Evolutionary conservation across 2,113 vertebrate species (phyloP).

Genomic region (Ameiurus melas): DNA sequence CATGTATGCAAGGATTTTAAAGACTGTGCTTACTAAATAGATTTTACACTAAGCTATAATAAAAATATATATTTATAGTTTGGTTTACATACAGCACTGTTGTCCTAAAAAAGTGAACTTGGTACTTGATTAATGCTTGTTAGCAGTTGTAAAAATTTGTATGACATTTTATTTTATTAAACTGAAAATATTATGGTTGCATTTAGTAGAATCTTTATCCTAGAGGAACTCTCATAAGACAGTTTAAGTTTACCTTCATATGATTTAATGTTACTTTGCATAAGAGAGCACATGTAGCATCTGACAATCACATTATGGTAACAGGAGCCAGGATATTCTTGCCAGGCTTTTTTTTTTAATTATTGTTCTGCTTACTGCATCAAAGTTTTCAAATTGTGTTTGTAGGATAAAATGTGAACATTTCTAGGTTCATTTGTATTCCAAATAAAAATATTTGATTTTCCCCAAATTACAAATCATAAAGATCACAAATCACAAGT

Average conservation of each 20-base stretch:
- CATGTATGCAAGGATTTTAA: background rate
- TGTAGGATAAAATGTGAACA: slow-evolving; percentile 21
- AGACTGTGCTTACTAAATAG: background rate
- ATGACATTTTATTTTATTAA: slow-evolving; percentile 2
- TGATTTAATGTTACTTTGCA: slow-evolving; percentile 19
- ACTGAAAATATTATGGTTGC: background rate
- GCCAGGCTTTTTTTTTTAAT: slow-evolving; percentile 5
- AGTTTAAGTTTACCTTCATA: background rate
- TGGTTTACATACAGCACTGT: background rate
- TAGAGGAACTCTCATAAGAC: background rate
- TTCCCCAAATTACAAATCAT: background rate
- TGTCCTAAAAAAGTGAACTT: background rate
- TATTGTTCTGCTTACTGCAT: slow-evolving; percentile 48
- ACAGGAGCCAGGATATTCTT: slow-evolving; percentile 37
- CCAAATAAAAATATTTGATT: slow-evolving; percentile 6
- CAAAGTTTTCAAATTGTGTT: slow-evolving; percentile 16
- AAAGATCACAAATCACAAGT: background rate
- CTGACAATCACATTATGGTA: slow-evolving; percentile 48
- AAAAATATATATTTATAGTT: background rate
- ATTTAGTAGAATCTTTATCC: slow-evolving; percentile 12
- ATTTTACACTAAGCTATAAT: background rate
- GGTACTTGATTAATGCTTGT: background rate
- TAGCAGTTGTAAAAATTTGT: background rate
- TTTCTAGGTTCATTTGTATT: slow-evolving; percentile 24
- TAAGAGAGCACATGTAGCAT: slow-evolving; percentile 36